These are phyloP conservation scores for Sclerurus mexicanus DNA, from an alignment of 2,113 vertebrate genomes.

Conservation along the genomic window DNA sequence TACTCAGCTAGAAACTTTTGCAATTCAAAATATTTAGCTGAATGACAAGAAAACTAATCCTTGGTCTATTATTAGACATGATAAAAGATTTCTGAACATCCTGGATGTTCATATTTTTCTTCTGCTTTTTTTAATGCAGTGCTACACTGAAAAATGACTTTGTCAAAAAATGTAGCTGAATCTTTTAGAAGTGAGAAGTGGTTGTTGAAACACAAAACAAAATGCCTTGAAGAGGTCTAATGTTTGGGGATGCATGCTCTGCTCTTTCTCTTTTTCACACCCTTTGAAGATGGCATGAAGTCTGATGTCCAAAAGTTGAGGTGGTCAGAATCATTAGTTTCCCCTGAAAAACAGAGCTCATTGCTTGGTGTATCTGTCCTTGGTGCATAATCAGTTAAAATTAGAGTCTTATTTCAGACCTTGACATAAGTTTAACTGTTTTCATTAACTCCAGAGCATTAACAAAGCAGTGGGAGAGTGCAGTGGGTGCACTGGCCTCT, in stretches of 20 bases:
- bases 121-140: constrained; percentile 37
- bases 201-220: neutral
- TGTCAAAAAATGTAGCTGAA: neutral
- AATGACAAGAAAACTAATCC: constrained; percentile 32
- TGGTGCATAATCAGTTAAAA: neutral
- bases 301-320: neutral
- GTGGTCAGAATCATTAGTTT: neutral
- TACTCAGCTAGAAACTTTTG: neutral
- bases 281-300: neutral
- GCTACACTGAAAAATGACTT: constrained; percentile 47
- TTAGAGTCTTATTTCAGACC: neutral
- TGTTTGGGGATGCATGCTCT: neutral
- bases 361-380: neutral
- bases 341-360: neutral
- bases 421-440: neutral
- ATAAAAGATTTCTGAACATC: constrained; percentile 27
- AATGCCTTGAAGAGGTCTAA: neutral
- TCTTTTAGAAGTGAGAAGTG: constrained; percentile 7
- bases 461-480: neutral
- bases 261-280: neutral
- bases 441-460: neutral
- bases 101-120: constrained; percentile 26
- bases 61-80: constrained; percentile 35
- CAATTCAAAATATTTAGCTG: constrained; percentile 43
- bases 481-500: neutral